Evolutionary conservation across 1,140 invertebrate genomes (phyloP).

Genomic region (Harpegnathos saltator): DNA sequence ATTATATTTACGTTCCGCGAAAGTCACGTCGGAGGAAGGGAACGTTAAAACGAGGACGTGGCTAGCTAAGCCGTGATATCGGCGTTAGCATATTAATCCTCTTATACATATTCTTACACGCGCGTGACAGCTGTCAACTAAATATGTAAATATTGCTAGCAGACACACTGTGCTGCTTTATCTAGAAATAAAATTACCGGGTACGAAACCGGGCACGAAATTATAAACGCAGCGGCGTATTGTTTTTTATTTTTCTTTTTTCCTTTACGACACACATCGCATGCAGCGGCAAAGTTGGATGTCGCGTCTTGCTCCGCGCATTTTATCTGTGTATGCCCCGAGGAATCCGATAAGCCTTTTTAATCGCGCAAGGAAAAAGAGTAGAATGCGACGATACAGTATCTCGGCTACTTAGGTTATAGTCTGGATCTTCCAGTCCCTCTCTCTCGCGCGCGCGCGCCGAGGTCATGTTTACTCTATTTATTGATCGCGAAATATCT

Average conservation of each 20-base stretch:
- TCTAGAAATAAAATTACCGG: slow-evolving; percentile 39
- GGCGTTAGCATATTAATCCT: slow-evolving; percentile 14
- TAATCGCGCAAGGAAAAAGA: slow-evolving; percentile 5
- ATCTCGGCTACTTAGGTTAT: slow-evolving; percentile 35
- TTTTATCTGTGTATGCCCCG: not conserved
- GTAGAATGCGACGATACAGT: slow-evolving; percentile 3
- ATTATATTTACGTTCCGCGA: not conserved
- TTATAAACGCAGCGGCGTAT: slow-evolving; percentile 19
- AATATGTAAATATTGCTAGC: slow-evolving; percentile 1
- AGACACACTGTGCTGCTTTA: not conserved
- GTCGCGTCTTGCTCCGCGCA: slow-evolving; percentile 12
- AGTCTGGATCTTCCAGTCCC: slow-evolving; percentile 23
- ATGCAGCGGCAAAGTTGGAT: not conserved
- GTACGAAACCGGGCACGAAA: slow-evolving; percentile 38
- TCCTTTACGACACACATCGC: not conserved
- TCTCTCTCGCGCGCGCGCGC: too few species aligned
- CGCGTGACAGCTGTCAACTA: not conserved
- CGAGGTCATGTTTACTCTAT: slow-evolving; percentile 52
- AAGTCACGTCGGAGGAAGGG: not conserved
- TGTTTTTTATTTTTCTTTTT: too few species aligned
- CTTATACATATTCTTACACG: slow-evolving; percentile 10
- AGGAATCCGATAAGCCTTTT: slow-evolving; percentile 13
- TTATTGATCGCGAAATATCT: slow-evolving; percentile 46
- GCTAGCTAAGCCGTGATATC: slow-evolving; percentile 11
- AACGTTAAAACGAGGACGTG: slow-evolving; percentile 4